Percentiles rank a stretch among this genome's conserved stretches.
These are phyloP conservation scores for Scaptomyza cyrtandrae DNA, from an alignment of 2,888 invertebrate genomes.

Conservation along the genomic window DNA sequence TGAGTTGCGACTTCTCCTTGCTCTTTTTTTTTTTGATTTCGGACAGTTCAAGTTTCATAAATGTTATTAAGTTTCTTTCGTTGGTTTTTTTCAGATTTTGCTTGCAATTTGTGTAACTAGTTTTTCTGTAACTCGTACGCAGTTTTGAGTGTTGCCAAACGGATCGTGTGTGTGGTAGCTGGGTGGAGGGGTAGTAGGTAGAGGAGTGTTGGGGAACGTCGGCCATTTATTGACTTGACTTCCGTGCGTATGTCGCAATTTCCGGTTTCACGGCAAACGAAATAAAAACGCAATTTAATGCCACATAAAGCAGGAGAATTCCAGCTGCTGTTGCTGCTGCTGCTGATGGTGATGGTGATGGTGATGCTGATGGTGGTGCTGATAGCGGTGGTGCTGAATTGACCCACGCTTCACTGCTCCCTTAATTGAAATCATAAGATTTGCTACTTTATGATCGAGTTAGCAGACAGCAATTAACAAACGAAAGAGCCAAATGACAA, in stretches of 20 bases:
- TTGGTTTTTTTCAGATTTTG: constrained; percentile 3
- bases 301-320: constrained; percentile 36
- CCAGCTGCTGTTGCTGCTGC: constrained; percentile 3
- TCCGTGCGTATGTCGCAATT: constrained; percentile 82
- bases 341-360: constrained; percentile 15
- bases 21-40: constrained; percentile 20
- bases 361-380: constrained; percentile 12
- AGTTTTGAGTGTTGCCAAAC: neutral
- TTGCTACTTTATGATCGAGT: constrained; percentile 60
- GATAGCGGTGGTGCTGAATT: constrained; percentile 20
- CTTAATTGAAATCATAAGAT: constrained; percentile 76
- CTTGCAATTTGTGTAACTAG: constrained; percentile 66
- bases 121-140: constrained; percentile 53
- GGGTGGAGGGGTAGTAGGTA: neutral
- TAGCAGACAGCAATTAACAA: constrained; percentile 34
- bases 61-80: constrained; percentile 54
- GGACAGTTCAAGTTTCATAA: constrained; percentile 70
- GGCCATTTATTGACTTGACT: constrained; percentile 78
- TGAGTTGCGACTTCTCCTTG: constrained; percentile 3
- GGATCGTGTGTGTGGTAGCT: neutral
- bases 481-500: constrained; percentile 45
- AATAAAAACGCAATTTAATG: constrained; percentile 80
- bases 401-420: constrained; percentile 36
- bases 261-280: constrained; percentile 77
- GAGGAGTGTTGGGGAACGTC: constrained; percentile 22